A percentile compares a stretch with the other conserved stretches of the same genome.
Evolutionary conservation across 2,888 invertebrate species (phyloP).

Genomic region (Yponomeuta malinellus): DNA sequence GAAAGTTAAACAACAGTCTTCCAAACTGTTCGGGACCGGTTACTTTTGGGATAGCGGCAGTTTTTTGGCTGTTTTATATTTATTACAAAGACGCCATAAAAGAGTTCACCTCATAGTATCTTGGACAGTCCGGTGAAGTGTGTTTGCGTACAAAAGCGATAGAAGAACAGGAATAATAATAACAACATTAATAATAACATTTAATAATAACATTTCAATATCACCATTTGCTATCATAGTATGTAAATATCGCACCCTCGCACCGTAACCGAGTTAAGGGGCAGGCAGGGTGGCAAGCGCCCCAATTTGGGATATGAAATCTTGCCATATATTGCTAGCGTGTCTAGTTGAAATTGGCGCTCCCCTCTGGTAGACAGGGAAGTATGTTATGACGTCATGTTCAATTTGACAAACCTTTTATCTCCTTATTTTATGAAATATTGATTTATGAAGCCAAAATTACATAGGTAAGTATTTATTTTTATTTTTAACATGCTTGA

Average conservation of each 20-base stretch:
- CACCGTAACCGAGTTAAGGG: not conserved
- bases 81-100: slow-evolving; percentile 27
- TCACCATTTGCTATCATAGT: not conserved
- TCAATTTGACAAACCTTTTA: no score
- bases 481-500: no score
- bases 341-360: not conserved
- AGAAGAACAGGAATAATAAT: no score
- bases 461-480: no score
- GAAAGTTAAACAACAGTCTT: not conserved
- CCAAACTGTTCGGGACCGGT: not conserved
- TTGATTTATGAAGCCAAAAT: no score
- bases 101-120: slow-evolving; percentile 23
- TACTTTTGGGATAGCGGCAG: not conserved
- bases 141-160: slow-evolving; percentile 17
- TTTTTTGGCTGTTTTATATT: slow-evolving; percentile 18
- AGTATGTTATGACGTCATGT: not conserved
- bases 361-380: not conserved
- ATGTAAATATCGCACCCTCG: not conserved
- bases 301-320: not conserved
- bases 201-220: not conserved
- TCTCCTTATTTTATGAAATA: no score
- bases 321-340: not conserved
- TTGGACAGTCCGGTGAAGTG: slow-evolving; percentile 22
- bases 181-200: no score
- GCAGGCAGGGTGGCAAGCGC: not conserved